Percentiles rank a stretch among this genome's conserved stretches.
Evolutionary conservation across 2,113 vertebrate species (phyloP).

Genomic region (Spermophilus dauricus): DNA sequence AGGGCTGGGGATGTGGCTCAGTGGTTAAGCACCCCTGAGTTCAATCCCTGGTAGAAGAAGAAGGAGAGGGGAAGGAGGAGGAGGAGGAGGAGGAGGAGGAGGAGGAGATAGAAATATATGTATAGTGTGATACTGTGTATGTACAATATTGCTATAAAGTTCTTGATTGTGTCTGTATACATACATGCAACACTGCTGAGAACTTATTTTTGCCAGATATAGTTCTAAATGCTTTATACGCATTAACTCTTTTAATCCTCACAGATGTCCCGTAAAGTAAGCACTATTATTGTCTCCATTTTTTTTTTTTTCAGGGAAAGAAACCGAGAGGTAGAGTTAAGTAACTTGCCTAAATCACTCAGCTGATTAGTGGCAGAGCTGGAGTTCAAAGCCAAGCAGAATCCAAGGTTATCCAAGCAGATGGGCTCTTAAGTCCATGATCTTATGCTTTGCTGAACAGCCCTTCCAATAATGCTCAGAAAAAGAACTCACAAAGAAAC

Average conservation of each 20-base stretch:
- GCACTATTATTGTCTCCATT: background rate
- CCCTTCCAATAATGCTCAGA: background rate
- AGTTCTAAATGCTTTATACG: background rate
- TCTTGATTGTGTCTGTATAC: background rate
- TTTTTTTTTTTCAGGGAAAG: constrained; percentile 40
- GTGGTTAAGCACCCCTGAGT: too few relatives aligned
- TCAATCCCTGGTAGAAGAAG: too few relatives aligned
- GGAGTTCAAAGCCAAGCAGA: background rate
- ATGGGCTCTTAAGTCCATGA: too few relatives aligned
- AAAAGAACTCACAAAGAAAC: background rate
- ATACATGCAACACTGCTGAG: background rate
- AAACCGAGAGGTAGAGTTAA: background rate
- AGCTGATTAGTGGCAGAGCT: background rate
- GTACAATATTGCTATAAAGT: background rate
- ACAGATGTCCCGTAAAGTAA: background rate
- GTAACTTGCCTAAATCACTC: background rate
- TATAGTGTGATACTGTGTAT: background rate
- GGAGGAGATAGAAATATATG: background rate
- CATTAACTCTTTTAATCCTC: background rate
- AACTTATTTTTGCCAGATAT: background rate
- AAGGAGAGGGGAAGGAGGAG: too few relatives aligned
- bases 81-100: background rate
- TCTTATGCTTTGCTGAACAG: background rate
- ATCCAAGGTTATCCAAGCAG: background rate
- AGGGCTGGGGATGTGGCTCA: too few relatives aligned